These are phyloP conservation scores for Spilarctia lutea DNA, from an alignment of 2,888 invertebrate genomes.

Conservation along the genomic window DNA sequence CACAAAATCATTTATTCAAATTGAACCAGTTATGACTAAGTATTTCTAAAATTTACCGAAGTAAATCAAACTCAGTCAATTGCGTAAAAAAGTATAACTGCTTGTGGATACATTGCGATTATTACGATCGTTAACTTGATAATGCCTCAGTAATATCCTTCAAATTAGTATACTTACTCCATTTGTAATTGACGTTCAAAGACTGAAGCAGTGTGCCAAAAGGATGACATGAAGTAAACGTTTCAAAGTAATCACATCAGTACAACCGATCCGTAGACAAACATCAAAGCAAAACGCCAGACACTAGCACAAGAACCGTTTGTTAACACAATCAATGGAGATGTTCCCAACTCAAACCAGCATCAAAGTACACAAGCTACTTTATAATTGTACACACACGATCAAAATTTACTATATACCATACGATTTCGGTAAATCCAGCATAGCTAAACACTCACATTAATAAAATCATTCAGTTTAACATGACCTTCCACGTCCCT, in stretches of 20 bases:
- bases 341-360: slow-evolving; percentile 56
- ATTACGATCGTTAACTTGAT: background rate
- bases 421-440: slow-evolving; percentile 40
- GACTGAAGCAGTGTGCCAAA: slow-evolving; percentile 44
- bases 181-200: slow-evolving; percentile 51
- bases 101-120: background rate
- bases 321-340: slow-evolving; percentile 78
- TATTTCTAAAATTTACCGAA: too few relatives aligned
- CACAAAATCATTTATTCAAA: too few relatives aligned
- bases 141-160: slow-evolving; percentile 34
- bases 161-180: slow-evolving; percentile 44
- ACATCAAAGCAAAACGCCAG: slow-evolving; percentile 71
- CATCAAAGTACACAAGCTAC: slow-evolving; percentile 54
- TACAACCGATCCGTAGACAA: slow-evolving; percentile 62
- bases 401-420: slow-evolving; percentile 28
- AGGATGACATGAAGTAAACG: slow-evolving; percentile 53
- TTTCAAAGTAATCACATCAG: slow-evolving; percentile 58
- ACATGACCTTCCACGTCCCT: slow-evolving; percentile 40
- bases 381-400: slow-evolving; percentile 46
- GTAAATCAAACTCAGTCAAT: too few relatives aligned
- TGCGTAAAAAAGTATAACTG: background rate
- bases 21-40: too few relatives aligned
- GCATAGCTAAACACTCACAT: slow-evolving; percentile 33
- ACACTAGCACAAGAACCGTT: slow-evolving; percentile 72
- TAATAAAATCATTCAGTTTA: slow-evolving; percentile 40